phyloP scores from a whole-genome alignment of 2,888 invertebrate genomes.

The Folsomia manolachei region DNA sequence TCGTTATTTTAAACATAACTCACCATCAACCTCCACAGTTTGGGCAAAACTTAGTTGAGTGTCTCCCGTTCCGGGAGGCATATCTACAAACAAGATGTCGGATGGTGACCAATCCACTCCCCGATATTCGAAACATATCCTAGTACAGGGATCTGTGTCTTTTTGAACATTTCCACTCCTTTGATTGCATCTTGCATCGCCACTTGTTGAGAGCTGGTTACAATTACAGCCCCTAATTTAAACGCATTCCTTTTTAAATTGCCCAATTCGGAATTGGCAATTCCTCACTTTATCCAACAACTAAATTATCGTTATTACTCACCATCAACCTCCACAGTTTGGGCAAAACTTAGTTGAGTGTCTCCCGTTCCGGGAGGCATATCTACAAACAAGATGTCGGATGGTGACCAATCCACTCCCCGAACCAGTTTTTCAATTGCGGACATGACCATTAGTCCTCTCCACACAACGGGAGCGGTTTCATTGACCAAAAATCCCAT shows the following conservation, averaged over 20 bases:
- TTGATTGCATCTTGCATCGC: constrained; percentile 80
- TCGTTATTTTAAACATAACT: no score
- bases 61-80: constrained; percentile 96
- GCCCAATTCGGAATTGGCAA: no score
- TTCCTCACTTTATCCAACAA: no score
- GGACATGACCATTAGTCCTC: constrained; percentile 95
- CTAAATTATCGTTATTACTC: constrained; percentile 37
- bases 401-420: constrained; percentile 82
- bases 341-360: constrained; percentile 84
- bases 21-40: constrained; percentile 80
- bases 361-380: constrained; percentile 98
- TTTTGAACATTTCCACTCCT: constrained; percentile 83
- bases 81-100: constrained; percentile 86
- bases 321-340: constrained; percentile 82
- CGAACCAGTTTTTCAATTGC: constrained; percentile 80
- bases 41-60: constrained; percentile 88
- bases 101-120: constrained; percentile 85
- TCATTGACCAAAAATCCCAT: constrained; percentile 90
- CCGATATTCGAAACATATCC: constrained; percentile 90
- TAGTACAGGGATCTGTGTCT: constrained; percentile 74
- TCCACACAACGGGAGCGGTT: constrained; percentile 85
- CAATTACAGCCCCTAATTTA: constrained; percentile 81
- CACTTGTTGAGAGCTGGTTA: constrained; percentile 88
- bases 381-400: constrained; percentile 86
- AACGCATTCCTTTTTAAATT: no score